Evolutionary conservation across 2,113 vertebrate genomes (phyloP), one percentile per base, ranked within the genome.

Genomic region (Todiramphus chloris): DNA sequence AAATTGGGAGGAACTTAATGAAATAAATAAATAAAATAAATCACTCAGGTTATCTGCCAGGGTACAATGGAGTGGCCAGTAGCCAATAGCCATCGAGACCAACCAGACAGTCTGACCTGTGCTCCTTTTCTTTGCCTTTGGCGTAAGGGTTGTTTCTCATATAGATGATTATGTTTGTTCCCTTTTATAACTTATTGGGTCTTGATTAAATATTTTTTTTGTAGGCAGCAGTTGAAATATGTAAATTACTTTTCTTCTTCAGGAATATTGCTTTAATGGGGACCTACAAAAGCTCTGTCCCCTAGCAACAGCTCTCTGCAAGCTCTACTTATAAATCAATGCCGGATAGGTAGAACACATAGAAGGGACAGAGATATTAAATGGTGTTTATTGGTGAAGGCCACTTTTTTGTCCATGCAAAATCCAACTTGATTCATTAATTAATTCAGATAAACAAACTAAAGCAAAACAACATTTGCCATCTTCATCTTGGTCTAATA

Each of bases 251-350:
- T 84, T 85, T 82, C 90, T 87, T 94, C 90, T 91, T 77, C 68
- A 27, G 82, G 37, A 87, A 58, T 92, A 90, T 74, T 78, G 27
- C 66, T 89, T 92, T 89, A 96, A 90, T 58, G 31, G 70, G 12
- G 24, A 80, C 73, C 63, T 92, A 84, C 69, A 87, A 92, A 95
- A 94, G 46, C 91, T 82, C 85, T 87, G 83, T 96, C 87, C 95
- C 96, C 58, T 97, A 97, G 96, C 94, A 97, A 97, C 94, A 95
- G 77, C 80, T 81, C 79, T 92, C 69, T 86, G 39, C 63, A 78
- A 95, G 63, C 31, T 84, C 51, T 74, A 5, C 90, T 90, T 91
- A 86, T 68, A 94, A 96, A 94, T 94, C 94, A 93, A 9, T 95
- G 81, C 60, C 80, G 92, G 67, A 83, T 33, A 76, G 69, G 48